Base-by-base conservation (phyloP, 1,140 invertebrate species). In the Drosophila asahinai region DNA sequence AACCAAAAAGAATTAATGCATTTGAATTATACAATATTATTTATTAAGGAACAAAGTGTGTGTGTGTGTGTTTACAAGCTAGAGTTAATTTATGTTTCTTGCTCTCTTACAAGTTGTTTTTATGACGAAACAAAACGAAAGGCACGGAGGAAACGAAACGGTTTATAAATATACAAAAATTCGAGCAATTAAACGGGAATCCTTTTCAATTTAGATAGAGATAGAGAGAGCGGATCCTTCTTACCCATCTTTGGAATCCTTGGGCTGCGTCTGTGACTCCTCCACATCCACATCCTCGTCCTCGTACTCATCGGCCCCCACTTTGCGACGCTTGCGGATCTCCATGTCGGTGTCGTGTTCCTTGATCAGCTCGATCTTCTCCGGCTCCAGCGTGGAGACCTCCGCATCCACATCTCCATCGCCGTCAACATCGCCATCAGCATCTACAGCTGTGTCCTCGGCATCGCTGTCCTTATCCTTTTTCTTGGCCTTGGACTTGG, bases 381-480 rank as follows among this genome's bases (percentile, higher is more conserved):
- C 89, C 4, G 91, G 86, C 48, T 92, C 89, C 12, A 93, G 59
- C 3, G 77, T 71, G 48, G 84, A 76, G 27, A 77, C 62, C 36
- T 71, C 73, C 0, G 65, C 61, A 33, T 90, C 92, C 22, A 67
- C 80, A 57, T 89, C 91, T 27, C 71, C 77, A 19, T 91, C 81
- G 45, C 86, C 91, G 52, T 80, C 65, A 6, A 77, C 92, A 63
- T 81, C 86, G 0, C 65, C 73, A 49, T 83, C 84, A 1, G 49
- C 83, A 72, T 87, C 92, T 58, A 84, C 84, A 33, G 83, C 86
- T 17, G 92, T 91, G 49, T 81, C 71, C 33, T 83, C 90, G 12
- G 95, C 95, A 87, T 96, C 96, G 2, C 95, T 96, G 77, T 95
- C 95, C 81, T 96, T 96, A 17, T 97, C 96, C 93, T 96, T 96